Base-by-base conservation (phyloP, 2,113 vertebrate genomes). In the Tragelaphus imberbis region DNA sequence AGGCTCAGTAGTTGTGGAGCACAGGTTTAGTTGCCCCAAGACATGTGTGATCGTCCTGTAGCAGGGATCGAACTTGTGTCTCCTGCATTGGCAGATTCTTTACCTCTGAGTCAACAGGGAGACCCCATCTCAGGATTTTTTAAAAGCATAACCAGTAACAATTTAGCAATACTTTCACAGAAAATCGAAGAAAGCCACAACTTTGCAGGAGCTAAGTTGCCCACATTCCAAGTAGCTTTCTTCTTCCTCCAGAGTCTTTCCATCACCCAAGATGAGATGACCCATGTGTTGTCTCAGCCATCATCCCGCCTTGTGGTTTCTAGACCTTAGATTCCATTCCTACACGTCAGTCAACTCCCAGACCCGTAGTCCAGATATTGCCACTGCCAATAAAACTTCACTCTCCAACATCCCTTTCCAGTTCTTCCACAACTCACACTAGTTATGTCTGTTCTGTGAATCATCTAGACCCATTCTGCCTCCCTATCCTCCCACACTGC, bases 211-310 rank as follows among this genome's bases (percentile, higher is more conserved):
- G 19, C 63, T 81, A 59, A 15, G 9, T 51, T 59, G 28, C 1
- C 77, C n/a, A 80, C 0, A 0, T 3, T 7, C 10, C 36, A 55
- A 7, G 2, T 3, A 65, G 11, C 40, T 15, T 75, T 79, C 63
- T 25, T 61, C n/a, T 88, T 68, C 49, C 77, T 4, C 11, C 17
- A 30, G 77, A 36, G 59, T 61, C 71, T 80, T 84, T 12, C 16
- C 30, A 44, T 23, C 58, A 49, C 23, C 65, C 51, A 63, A 14
- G 30, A 23, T 44, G 71, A 88, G 75, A 36, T 1, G 13, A n/a
- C 27, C 1, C 3, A 51, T 16, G 36, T 17, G 21, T 15, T 86
- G 47, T 81, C 30, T 86, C 23, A 23, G 16, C 28, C 17, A 2
- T 94, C n/a, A 75, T 40, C 25, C 40, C 36, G 21, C 30, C n/a